Evolutionary conservation across 2,113 vertebrate genomes (phyloP).

Genomic region (Actenoides lindsayi): DNA sequence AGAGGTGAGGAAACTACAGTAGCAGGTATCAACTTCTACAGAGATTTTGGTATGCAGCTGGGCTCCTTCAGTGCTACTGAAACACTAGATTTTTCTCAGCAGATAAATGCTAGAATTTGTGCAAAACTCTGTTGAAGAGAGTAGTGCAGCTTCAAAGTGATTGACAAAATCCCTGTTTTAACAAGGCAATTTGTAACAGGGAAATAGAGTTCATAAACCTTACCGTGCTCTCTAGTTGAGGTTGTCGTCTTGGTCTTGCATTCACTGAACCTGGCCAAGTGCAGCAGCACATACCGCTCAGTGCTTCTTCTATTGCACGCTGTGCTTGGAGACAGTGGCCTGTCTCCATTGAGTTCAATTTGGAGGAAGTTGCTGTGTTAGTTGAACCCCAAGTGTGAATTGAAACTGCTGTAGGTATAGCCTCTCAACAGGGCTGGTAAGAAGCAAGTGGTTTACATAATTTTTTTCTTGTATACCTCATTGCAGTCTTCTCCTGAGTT

Average conservation of each 20-base stretch:
- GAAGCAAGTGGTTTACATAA: not conserved
- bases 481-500: not conserved
- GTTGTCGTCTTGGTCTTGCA: not conserved
- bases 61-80: rapidly evolving
- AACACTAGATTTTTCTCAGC: not conserved
- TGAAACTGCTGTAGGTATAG: not conserved
- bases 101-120: not conserved
- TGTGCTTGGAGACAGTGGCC: rapidly evolving
- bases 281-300: not conserved
- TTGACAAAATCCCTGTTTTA: not conserved
- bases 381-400: not conserved
- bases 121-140: not conserved
- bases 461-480: not conserved
- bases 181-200: not conserved
- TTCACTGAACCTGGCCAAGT: too few species aligned
- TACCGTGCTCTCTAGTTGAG: not conserved
- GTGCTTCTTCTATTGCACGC: rapidly evolving
- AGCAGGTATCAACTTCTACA: not conserved
- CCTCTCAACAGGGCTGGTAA: not conserved
- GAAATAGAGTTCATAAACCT: not conserved
- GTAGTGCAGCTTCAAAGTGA: not conserved
- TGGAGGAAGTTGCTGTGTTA: not conserved
- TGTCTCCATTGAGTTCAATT: not conserved
- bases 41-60: not conserved
- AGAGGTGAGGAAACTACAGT: not conserved